phyloP scores from a whole-genome alignment of 2,888 invertebrate genomes.

The Antitype chi region DNA sequence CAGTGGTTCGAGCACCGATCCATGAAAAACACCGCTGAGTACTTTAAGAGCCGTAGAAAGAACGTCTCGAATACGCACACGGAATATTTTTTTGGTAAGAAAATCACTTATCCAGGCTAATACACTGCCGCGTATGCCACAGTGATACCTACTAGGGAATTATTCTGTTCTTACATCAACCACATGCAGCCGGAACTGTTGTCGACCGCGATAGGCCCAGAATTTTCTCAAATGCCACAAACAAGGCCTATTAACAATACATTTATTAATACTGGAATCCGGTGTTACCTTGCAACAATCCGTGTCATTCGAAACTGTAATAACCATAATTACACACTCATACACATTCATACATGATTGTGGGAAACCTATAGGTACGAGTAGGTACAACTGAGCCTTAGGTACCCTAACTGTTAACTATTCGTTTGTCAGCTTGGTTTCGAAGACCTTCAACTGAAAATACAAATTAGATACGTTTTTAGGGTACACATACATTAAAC shows the following conservation, averaged over 20 bases:
- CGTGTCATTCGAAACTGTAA: background rate
- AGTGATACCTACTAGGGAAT: background rate
- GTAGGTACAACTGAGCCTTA: background rate
- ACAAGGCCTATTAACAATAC: background rate
- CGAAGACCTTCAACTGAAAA: background rate
- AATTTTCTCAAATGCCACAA: conserved; percentile 13
- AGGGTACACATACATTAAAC: too few relatives aligned
- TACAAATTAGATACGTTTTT: background rate
- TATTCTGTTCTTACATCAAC: background rate
- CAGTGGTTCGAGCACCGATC: too few relatives aligned
- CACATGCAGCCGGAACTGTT: background rate
- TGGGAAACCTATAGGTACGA: background rate
- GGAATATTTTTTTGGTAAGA: background rate
- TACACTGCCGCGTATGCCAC: too few relatives aligned
- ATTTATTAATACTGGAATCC: background rate
- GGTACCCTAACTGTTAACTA: background rate
- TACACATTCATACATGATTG: background rate
- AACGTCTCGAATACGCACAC: background rate
- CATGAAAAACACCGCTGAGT: too few relatives aligned
- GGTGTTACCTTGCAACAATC: background rate
- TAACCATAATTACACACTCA: background rate
- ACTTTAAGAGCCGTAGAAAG: too few relatives aligned
- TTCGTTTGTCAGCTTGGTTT: background rate
- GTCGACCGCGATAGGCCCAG: background rate
- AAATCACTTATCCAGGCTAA: background rate